Evolutionary conservation across 2,888 invertebrate species (phyloP), one percentile per base, ranked within the genome.

Genomic region (Caenorhabditis japonica): DNA sequence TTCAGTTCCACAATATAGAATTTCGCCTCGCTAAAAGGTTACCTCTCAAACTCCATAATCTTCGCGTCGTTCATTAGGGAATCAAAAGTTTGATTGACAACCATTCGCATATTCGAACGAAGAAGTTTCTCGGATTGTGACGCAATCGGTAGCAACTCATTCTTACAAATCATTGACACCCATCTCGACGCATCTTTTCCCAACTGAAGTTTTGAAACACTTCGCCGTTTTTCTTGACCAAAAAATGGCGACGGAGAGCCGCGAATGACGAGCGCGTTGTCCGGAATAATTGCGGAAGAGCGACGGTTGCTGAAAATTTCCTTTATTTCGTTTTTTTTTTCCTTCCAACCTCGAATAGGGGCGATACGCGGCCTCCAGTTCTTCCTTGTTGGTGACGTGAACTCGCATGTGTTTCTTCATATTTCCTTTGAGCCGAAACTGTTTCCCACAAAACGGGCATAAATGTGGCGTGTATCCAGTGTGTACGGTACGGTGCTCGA

Each of bases 361-460:
- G 17, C 68, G 41, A 33, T 60, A 74, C n/a, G 74, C 74, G 12
- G 53, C 68, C 36, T 74, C 74, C 23, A 74, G 61, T 23, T 74
- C 74, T n/a, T 74, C 72, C 15, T 66, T 66, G 15, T 38, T 60
- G 12, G 55, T 44, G 21, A 73, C 73, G 27, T 73, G 73, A 15
- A 46, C 39, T 34, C 66, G 23, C 66, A 73, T 66, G 25, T 73
- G 73, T 34, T 73, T 73, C 36, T 73, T 73, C 66, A 73, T 62
- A 25, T 73, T 73, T 27, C 73, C 73, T n/a, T 73, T 73, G 44
- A 73, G 44, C 13, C 73, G 47, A 43, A 60, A 66, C 43, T 56
- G 47, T 17, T 74, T 74, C 44, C 68, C 74, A 39, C 74, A 74
- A 19, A 68, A 74, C 15, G 74, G 61, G 47, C 74, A 74, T 2